A percentile compares a stretch with the other conserved stretches of the same genome.
Conservation (phyloP, 2,113 vertebrate genomes). For the Nymphicus hollandicus region DNA sequence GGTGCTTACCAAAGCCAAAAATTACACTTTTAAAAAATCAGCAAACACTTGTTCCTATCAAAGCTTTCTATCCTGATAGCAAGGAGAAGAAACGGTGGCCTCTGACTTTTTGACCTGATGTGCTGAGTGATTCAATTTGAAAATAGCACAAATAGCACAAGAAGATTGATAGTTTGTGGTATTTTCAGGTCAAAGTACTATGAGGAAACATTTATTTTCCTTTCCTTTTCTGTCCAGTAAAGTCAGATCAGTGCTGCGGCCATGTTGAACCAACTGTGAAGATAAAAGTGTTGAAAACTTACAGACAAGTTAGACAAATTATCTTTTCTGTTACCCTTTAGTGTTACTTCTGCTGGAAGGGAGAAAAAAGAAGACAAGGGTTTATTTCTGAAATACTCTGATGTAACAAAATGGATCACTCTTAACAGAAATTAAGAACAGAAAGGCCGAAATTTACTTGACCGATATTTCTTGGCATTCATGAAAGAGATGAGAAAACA, state of each 20-base stretch:
- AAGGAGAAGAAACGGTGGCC: slow-evolving; percentile 35
- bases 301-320: slow-evolving; percentile 39
- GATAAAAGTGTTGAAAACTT: slow-evolving; percentile 57
- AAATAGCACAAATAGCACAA: slow-evolving; percentile 52
- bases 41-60: slow-evolving; percentile 14
- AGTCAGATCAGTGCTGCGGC: neutral
- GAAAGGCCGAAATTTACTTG: slow-evolving; percentile 3
- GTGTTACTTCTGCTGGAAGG: neutral
- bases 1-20: neutral
- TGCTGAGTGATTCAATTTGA: slow-evolving; percentile 59
- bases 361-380: neutral
- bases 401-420: slow-evolving; percentile 7
- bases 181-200: slow-evolving; percentile 57
- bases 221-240: neutral
- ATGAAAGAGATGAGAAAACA: slow-evolving; percentile 1
- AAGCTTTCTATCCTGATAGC: slow-evolving; percentile 7
- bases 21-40: neutral
- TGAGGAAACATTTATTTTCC: slow-evolving; percentile 48
- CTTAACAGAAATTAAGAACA: slow-evolving; percentile 13
- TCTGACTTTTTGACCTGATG: slow-evolving; percentile 53
- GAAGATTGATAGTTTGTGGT: slow-evolving; percentile 45
- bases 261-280: slow-evolving; percentile 39
- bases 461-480: neutral
- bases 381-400: neutral
- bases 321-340: slow-evolving; percentile 10